These are phyloP conservation scores for Catamblyrhynchus diadema DNA, from an alignment of 2,797 vertebrate species.

Conservation along the genomic window DNA sequence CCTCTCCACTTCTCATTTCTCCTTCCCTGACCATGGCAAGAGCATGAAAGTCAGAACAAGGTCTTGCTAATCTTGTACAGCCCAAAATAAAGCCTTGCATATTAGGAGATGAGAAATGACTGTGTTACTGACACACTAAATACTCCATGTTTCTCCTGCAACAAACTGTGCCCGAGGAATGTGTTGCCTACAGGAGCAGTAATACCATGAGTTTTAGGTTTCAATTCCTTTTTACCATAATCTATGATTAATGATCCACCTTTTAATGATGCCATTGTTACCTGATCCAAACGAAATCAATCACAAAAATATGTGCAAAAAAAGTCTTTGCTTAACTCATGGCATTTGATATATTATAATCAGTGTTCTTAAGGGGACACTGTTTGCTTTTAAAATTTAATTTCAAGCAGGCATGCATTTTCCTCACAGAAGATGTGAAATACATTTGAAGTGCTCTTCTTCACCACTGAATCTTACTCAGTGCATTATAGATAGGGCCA, in stretches of 20 bases:
- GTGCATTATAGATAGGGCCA: background rate
- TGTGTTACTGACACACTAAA: slow-evolving; percentile 53
- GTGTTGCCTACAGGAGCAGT: background rate
- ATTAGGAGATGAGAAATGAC: slow-evolving; percentile 22
- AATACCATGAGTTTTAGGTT: background rate
- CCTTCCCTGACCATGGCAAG: background rate
- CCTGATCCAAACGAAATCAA: background rate
- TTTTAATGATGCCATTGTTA: slow-evolving; percentile 53
- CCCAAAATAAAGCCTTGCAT: slow-evolving; percentile 27
- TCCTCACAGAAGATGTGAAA: background rate
- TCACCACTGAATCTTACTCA: background rate
- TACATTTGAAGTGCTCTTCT: background rate
- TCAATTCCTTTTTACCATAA: background rate
- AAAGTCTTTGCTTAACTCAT: background rate
- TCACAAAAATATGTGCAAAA: background rate
- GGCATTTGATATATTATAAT: background rate
- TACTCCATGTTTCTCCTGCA: background rate
- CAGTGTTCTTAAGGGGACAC: background rate
- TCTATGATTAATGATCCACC: background rate
- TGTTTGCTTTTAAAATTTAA: background rate
- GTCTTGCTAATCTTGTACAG: background rate
- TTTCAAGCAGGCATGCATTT: background rate
- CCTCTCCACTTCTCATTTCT: slow-evolving; percentile 1
- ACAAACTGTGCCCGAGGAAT: background rate
- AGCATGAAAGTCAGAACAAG: slow-evolving; percentile 42